These are phyloP conservation scores for Grus americana DNA, from an alignment of 2,113 vertebrate species.

Conservation along the genomic window DNA sequence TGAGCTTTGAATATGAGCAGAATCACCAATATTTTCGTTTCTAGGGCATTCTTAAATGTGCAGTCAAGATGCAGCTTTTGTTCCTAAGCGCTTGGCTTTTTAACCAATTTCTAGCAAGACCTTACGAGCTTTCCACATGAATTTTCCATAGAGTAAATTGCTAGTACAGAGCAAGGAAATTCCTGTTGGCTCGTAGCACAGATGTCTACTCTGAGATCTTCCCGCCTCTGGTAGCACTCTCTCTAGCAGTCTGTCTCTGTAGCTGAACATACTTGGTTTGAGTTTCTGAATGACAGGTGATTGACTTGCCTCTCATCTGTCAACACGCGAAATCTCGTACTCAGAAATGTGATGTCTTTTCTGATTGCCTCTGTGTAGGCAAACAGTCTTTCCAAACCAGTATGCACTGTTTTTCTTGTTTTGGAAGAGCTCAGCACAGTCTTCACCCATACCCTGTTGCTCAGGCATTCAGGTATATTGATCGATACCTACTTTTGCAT, in stretches of 20 bases:
- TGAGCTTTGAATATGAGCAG: neutral
- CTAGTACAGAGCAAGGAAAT: neutral
- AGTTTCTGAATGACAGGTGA: neutral
- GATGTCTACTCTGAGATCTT: neutral
- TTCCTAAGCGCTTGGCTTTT: neutral
- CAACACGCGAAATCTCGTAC: neutral
- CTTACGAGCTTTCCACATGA: neutral
- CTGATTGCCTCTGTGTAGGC: neutral
- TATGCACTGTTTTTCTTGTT: neutral
- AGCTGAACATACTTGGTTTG: neutral
- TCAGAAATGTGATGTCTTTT: neutral
- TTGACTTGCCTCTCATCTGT: neutral
- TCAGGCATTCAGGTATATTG: neutral
- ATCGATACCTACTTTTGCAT: neutral
- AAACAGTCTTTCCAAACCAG: neutral
- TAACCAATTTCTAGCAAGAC: neutral
- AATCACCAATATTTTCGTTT: neutral
- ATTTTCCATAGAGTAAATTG: neutral
- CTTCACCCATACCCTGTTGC: neutral
- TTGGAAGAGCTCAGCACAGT: neutral
- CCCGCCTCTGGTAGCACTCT: neutral
- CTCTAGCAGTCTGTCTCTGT: neutral
- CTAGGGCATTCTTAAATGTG: neutral
- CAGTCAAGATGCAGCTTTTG: neutral
- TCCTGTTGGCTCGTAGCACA: neutral